Conservation (phyloP, 1,140 invertebrate genomes). For the Magallana ariakensis region DNA sequence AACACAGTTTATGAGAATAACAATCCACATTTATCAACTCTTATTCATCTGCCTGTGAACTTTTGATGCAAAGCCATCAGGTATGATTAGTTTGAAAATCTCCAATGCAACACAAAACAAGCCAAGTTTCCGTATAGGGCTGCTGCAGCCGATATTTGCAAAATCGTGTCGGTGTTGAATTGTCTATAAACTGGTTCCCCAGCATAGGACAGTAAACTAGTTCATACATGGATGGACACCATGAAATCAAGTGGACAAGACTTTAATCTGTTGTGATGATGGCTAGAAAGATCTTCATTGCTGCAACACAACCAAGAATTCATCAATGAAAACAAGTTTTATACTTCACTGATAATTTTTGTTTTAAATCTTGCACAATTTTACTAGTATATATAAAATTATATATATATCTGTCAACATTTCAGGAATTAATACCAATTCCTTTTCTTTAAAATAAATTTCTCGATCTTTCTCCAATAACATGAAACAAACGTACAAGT, state of each 20-base stretch:
- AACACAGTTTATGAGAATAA: slow-evolving; percentile 9
- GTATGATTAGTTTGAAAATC: slow-evolving; percentile 13
- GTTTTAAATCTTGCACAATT: not conserved
- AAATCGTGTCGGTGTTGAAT: not conserved
- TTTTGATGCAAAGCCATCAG: slow-evolving; percentile 19
- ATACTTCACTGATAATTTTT: not conserved
- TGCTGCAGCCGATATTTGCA: slow-evolving; percentile 27
- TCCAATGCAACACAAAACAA: slow-evolving; percentile 34
- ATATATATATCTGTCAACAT: not conserved
- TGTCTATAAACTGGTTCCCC: not conserved
- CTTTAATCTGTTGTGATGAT: not conserved
- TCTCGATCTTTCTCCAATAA: too few species aligned
- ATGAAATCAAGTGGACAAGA: slow-evolving; percentile 14
- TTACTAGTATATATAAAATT: not conserved
- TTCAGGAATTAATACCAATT: not conserved
- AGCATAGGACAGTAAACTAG: not conserved
- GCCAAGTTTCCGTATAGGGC: not conserved
- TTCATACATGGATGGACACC: not conserved
- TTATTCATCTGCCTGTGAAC: slow-evolving; percentile 21
- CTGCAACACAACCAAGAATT: not conserved
- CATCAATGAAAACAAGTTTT: not conserved
- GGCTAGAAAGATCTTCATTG: not conserved
- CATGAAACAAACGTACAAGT: not conserved
- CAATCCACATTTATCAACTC: slow-evolving; percentile 36
- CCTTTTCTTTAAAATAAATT: not conserved